Evolutionary conservation across 1,140 invertebrate genomes (phyloP), one percentile per base, ranked within the genome.

Genomic region (Lucilia sericata): DNA sequence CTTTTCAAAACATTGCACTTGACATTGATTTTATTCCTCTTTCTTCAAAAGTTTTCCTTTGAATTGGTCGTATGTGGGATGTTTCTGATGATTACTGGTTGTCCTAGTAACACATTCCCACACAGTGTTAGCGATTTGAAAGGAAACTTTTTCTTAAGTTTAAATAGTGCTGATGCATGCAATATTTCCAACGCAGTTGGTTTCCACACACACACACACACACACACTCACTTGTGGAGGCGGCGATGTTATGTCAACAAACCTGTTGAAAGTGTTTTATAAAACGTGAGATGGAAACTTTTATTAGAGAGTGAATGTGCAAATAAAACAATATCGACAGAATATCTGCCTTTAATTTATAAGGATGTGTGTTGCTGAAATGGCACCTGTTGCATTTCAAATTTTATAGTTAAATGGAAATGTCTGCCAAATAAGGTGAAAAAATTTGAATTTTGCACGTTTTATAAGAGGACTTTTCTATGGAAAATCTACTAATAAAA

Each of bases 271-370:
- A 30, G 25, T 30, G 25, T 30, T 30, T 30, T 30, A 30, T 30
- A 30, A 60, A 60, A 60, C 55, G 55, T 60, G 55, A 60, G 55
- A 60, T 60, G 55, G 55, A 60, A 60, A 60, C 55, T 17, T 60
- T 60, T 30, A 30, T 60, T 60, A 42, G 42, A 8, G 10, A 42
- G 5, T 42, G 42, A 42, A 42, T 42, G 42, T 8, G 42, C 10
- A 10, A 8, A 36, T 36, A 36, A 8, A 42, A 30, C 25, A 30
- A 42, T 2, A 42, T 42, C 5, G 42, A 3, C 0, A 5, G 5
- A 42, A 42, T 42, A 42, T 42, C 7, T 42, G 42, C 2, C 5
- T 42, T 10, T 10, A 42, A 42, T 10, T 42, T 42, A 10, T 42
- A 42, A 42, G 42, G 10, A 42, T 42, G 42, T 42, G 2, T 42